These are phyloP conservation scores for Margarornis squamiger DNA, from an alignment of 2,797 vertebrate species.

Conservation along the genomic window DNA sequence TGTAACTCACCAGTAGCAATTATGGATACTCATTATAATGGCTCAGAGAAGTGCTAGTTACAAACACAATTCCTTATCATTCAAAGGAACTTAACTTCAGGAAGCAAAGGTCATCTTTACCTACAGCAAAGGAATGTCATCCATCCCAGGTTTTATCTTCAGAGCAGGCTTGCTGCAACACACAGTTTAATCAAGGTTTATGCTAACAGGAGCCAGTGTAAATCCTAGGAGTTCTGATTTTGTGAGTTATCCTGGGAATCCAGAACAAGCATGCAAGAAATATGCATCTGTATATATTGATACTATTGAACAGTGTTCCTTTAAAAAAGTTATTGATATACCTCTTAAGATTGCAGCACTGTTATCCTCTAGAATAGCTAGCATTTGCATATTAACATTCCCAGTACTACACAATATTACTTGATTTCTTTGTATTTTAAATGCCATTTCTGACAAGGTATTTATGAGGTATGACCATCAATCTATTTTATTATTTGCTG, in stretches of 20 bases:
- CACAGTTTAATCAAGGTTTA: not conserved
- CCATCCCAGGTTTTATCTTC: not conserved
- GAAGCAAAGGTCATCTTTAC: not conserved
- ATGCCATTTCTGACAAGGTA: not conserved
- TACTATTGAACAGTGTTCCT: not conserved
- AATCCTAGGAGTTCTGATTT: not conserved
- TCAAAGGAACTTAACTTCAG: not conserved
- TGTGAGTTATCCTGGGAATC: not conserved
- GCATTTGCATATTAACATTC: not conserved
- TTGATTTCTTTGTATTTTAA: not conserved
- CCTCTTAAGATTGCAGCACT: not conserved
- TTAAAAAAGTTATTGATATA: not conserved
- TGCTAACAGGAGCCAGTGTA: not conserved
- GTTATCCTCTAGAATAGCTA: not conserved
- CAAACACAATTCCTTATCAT: not conserved
- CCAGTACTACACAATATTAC: not conserved
- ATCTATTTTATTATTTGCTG: not conserved
- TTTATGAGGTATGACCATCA: not conserved
- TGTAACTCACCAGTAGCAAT: not conserved
- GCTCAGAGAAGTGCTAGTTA: not conserved
- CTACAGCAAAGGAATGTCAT: not conserved
- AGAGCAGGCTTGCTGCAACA: not conserved
- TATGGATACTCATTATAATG: not conserved
- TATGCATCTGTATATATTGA: not conserved
- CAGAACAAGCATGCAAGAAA: not conserved